Evolutionary conservation across 2,113 vertebrate species (phyloP).

Genomic region (Oryzias celebensis): DNA sequence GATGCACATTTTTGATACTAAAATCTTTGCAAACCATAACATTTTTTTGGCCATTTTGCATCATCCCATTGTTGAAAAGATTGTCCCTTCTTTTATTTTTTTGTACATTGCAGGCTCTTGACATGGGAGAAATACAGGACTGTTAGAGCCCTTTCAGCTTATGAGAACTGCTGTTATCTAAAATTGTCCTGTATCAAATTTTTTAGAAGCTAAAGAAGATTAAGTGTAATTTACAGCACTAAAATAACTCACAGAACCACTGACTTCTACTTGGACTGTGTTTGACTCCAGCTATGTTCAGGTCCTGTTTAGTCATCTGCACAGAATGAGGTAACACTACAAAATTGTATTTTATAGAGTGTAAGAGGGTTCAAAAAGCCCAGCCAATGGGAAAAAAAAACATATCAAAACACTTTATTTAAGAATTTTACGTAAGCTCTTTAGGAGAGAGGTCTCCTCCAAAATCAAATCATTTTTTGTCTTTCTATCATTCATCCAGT

Average conservation of each 20-base stretch:
- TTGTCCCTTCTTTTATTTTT: background rate
- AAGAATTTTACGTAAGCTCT: conserved; percentile 45
- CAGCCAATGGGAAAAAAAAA: conserved; percentile 37
- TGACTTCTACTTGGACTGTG: conserved; percentile 13
- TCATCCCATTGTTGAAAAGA: background rate
- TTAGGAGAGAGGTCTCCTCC: conserved; percentile 37
- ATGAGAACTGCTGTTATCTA: conserved; percentile 20
- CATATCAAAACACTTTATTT: conserved; percentile 47
- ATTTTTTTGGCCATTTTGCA: too few relatives aligned
- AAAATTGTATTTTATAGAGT: conserved; percentile 33
- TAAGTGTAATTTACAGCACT: conserved; percentile 20
- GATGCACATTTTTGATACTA: background rate
- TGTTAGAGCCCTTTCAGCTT: conserved; percentile 12
- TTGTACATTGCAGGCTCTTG: background rate
- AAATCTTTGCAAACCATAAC: background rate
- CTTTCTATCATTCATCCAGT: conserved; percentile 37
- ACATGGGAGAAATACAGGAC: conserved; percentile 8
- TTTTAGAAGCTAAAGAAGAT: conserved; percentile 2
- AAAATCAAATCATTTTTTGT: conserved; percentile 20
- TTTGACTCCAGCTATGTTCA: conserved; percentile 23
- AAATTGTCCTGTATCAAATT: conserved; percentile 24
- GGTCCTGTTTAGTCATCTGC: conserved; percentile 25
- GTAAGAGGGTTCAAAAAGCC: conserved; percentile 23
- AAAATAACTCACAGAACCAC: conserved; percentile 12
- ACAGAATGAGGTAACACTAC: conserved; percentile 12